phyloP scores from a whole-genome alignment of 2,888 invertebrate species.

The Odontothrips loti region DNA sequence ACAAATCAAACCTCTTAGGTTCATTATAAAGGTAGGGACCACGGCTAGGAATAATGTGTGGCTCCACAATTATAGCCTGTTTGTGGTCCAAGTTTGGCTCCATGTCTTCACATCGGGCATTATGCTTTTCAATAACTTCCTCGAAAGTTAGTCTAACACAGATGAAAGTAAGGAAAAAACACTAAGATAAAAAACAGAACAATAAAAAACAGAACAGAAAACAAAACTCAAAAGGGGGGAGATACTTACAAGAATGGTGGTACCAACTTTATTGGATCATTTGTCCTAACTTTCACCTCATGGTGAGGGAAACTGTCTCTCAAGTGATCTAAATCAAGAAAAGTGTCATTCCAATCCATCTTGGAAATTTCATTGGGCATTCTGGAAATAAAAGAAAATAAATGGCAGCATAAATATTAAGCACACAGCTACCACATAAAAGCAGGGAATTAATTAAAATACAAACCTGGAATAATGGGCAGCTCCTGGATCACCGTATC shows the following conservation, averaged over 20 bases:
- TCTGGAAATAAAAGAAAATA: slow-evolving; percentile 53
- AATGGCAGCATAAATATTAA: too few relatives aligned
- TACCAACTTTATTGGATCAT: slow-evolving; percentile 62
- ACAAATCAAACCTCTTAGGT: slow-evolving; percentile 74
- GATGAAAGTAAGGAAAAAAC: background rate
- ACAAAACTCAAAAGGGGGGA: background rate
- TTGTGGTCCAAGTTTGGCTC: slow-evolving; percentile 49
- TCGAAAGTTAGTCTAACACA: slow-evolving; percentile 66
- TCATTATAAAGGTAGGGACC: slow-evolving; percentile 91
- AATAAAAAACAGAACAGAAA: slow-evolving; percentile 33
- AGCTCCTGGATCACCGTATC: slow-evolving; percentile 95
- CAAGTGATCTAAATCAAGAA: slow-evolving; percentile 86
- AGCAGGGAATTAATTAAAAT: slow-evolving; percentile 23
- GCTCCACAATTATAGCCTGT: slow-evolving; percentile 68
- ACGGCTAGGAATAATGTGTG: slow-evolving; percentile 78
- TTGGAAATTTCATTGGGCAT: slow-evolving; percentile 80
- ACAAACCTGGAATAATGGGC: slow-evolving; percentile 81
- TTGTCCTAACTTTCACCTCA: slow-evolving; percentile 64
- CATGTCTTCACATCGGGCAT: slow-evolving; percentile 47
- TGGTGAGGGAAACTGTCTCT: slow-evolving; percentile 79
- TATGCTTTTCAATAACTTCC: slow-evolving; percentile 57
- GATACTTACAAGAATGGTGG: slow-evolving; percentile 72
- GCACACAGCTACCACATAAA: background rate
- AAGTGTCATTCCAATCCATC: slow-evolving; percentile 97
- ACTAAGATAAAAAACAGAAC: slow-evolving; percentile 29